Percentiles rank a stretch among this genome's conserved stretches.
phyloP scores from a whole-genome alignment of 1,140 invertebrate species.

The Drosophila tsacasi region DNA sequence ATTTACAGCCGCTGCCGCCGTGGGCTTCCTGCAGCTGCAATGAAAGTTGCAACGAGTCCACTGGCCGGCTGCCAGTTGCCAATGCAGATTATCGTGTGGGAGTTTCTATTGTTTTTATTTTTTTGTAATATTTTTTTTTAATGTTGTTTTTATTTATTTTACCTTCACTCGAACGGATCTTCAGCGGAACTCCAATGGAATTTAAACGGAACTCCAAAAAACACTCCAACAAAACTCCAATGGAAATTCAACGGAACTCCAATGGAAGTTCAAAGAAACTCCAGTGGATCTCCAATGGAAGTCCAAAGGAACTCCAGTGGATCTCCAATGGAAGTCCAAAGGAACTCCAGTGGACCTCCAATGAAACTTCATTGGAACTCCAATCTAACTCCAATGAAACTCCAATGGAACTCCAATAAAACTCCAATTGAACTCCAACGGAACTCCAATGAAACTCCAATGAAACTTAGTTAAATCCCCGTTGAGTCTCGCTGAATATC shows the following conservation, averaged over 20 bases:
- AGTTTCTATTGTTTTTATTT: background rate
- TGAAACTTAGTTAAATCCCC: background rate
- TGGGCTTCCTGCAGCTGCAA: slow-evolving; percentile 45
- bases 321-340: background rate
- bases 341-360: background rate
- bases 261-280: background rate
- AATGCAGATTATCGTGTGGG: background rate
- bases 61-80: slow-evolving; percentile 14
- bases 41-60: slow-evolving; percentile 39
- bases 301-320: background rate
- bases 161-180: slow-evolving; percentile 29
- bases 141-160: slow-evolving; percentile 17
- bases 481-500: background rate
- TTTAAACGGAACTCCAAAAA: background rate
- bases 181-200: background rate
- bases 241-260: background rate
- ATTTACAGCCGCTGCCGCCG: background rate
- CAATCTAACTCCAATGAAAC: background rate
- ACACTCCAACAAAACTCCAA: background rate
- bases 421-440: background rate
- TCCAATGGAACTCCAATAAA: background rate
- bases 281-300: background rate
- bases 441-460: background rate
- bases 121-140: background rate
- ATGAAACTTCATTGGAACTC: background rate